Base-by-base conservation (phyloP, 1,140 invertebrate genomes). In the Bombus sylvicola region DNA sequence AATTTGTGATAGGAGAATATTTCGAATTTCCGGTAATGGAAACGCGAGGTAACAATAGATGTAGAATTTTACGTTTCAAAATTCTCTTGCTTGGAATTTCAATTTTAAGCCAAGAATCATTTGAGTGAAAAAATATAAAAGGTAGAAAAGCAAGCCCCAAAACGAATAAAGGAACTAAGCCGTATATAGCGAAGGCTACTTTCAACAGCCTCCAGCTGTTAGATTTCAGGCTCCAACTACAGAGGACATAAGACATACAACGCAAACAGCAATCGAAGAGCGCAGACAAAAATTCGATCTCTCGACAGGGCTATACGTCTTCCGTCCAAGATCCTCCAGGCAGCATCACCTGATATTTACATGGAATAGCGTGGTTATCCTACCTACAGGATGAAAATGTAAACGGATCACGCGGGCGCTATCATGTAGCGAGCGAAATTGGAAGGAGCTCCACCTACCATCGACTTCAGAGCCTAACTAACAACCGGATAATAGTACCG, bases 401-500 rank as follows among this genome's bases (percentile, higher is more conserved):
- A 84, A 84, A 78, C 37, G 62, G 66, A 78, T 78, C 59, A 71
- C 64, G 8, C n/a, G 5, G 43, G 71, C 43, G 79, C 66, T 77
- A 86, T 62, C 75, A 43, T 74, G 88, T 79, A 66, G 77, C 83
- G 86, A 84, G 73, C 73, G 31, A 74, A 57, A 80, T 81, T 76
- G 81, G 74, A 80, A 90, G 69, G 28, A 85, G 83, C 90, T 85
- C 89, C 87, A 91, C 90, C 88, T 92, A 83, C 90, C 88, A 90
- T 89, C 87, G 88, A 92, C 89, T 89, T 78, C 64, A 75, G 85
- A 69, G 81, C 74, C 85, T 75, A 69, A 64, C 90, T 92, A 94
- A 94, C 93, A 93, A 93, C 92, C 91, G 92, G 85, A 93, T 94
- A 94, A 94, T 94, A 91, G 89, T 88, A 90, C 73, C 85, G 79